These are phyloP conservation scores for Bombus impatiens DNA, from an alignment of 1,140 invertebrate species.

Conservation along the genomic window DNA sequence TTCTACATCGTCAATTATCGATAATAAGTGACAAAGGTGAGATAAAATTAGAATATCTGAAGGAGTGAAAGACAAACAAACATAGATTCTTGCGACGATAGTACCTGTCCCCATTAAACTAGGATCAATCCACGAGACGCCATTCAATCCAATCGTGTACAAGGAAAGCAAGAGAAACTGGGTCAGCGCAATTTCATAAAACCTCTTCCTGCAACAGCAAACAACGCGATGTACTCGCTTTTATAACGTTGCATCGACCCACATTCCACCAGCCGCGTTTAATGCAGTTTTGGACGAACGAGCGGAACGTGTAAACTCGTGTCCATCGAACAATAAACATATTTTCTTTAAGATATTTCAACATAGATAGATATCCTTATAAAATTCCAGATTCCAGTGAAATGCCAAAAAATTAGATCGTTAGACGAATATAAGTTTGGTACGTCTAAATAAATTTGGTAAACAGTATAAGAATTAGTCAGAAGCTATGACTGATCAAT, in stretches of 20 bases:
- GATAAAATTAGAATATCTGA: neutral
- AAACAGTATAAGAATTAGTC: no score
- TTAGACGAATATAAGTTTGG: no score
- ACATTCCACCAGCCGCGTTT: slow-evolving; percentile 7
- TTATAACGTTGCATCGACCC: slow-evolving; percentile 46
- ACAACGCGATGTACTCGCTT: slow-evolving; percentile 42
- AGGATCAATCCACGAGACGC: slow-evolving; percentile 35
- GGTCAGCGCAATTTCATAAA: slow-evolving; percentile 51
- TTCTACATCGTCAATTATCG: no score
- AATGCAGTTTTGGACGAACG: slow-evolving; percentile 10
- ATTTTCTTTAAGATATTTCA: no score
- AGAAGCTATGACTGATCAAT: no score
- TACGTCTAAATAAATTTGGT: no score
- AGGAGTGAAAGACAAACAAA: neutral
- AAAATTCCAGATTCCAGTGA: no score
- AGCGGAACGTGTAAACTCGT: neutral
- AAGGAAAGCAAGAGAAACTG: slow-evolving; percentile 32
- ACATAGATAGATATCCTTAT: no score
- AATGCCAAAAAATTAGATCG: no score
- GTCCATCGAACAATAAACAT: neutral
- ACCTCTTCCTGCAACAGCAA: slow-evolving; percentile 47
- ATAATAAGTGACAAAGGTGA: no score
- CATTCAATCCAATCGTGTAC: slow-evolving; percentile 37
- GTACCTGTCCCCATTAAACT: neutral
- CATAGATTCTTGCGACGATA: neutral